phyloP scores from a whole-genome alignment of 2,113 vertebrate species.

The Melanotaenia duboulayi region DNA sequence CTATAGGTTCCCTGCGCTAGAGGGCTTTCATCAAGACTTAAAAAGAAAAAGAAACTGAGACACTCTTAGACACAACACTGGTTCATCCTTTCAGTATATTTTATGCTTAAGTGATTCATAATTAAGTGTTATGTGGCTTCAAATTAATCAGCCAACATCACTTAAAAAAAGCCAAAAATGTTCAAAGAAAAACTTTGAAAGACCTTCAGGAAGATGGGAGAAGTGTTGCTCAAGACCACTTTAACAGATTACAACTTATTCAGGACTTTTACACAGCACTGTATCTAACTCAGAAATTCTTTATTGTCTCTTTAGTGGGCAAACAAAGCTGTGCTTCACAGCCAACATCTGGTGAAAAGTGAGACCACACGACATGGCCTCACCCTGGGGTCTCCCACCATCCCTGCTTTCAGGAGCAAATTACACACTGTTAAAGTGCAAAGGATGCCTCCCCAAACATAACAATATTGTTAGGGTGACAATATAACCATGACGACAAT shows the following conservation, averaged over 20 bases:
- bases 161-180: too few species aligned
- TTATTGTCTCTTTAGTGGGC: background rate
- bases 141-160: too few species aligned
- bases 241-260: too few species aligned
- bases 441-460: background rate
- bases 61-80: too few species aligned
- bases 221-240: too few species aligned
- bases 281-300: too few species aligned
- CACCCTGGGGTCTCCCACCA: background rate
- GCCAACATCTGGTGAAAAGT: background rate
- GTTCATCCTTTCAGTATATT: too few species aligned
- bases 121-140: too few species aligned
- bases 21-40: background rate
- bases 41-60: background rate
- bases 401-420: background rate
- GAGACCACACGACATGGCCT: background rate
- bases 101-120: too few species aligned
- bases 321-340: background rate
- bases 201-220: too few species aligned
- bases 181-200: too few species aligned
- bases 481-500: background rate
- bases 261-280: too few species aligned
- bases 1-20: conserved; percentile 33
- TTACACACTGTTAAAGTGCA: conserved; percentile 13
- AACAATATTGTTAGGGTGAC: background rate